These are phyloP conservation scores for Tetanocera ferruginea DNA, from an alignment of 2,888 invertebrate genomes.

Conservation along the genomic window DNA sequence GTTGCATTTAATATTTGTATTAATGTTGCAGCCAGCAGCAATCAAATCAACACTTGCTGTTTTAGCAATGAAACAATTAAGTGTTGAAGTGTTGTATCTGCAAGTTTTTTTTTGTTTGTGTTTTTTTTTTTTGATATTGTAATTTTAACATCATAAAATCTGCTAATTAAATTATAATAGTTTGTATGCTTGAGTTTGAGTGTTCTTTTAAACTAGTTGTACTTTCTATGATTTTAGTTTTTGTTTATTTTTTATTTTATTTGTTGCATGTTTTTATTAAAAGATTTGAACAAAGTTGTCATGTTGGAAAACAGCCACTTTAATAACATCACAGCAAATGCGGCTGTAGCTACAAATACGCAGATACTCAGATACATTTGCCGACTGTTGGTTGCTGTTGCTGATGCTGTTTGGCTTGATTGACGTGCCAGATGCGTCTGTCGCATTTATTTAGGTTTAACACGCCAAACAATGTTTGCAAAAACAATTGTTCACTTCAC, in stretches of 20 bases:
- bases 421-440: slow-evolving; percentile 37
- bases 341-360: not conserved
- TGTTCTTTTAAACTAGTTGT: not conserved
- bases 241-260: not conserved
- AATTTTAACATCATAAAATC: not conserved
- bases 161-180: not conserved
- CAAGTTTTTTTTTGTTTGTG: not conserved
- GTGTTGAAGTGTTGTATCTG: not conserved
- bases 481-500: slow-evolving; percentile 31
- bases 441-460: slow-evolving; percentile 18
- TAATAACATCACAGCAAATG: not conserved
- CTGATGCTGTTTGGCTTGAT: slow-evolving; percentile 18
- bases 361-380: slow-evolving; percentile 8
- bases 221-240: not conserved
- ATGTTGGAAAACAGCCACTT: not conserved
- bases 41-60: not conserved
- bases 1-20: not conserved
- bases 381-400: not conserved
- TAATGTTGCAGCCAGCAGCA: not conserved
- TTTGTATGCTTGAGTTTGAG: not conserved
- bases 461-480: slow-evolving; percentile 4
- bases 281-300: not conserved
- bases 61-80: not conserved
- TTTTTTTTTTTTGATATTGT: not conserved
- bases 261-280: slow-evolving; percentile 1